Conservation (phyloP, 2,888 invertebrate genomes). For the Pseudococcus viburni region DNA sequence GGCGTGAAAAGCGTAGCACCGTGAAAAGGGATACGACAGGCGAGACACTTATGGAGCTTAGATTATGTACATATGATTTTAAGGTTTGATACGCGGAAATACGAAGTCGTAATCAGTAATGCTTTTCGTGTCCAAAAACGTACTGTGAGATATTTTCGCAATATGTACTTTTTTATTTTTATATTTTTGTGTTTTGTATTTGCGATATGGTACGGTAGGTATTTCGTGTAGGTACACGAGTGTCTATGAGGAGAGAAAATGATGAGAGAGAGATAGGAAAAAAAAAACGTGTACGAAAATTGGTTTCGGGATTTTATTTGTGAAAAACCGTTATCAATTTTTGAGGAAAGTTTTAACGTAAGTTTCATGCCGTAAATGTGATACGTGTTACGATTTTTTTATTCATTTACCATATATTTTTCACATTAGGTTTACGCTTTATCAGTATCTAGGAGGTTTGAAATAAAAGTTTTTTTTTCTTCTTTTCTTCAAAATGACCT, state of each 20-base stretch:
- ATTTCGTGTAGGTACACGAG: not conserved
- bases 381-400: slow-evolving; percentile 50
- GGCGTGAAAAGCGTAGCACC: slow-evolving; percentile 20
- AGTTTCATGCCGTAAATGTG: slow-evolving; percentile 46
- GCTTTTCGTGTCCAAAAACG: slow-evolving; percentile 10
- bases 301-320: slow-evolving; percentile 29
- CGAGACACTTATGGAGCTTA: not conserved
- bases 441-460: slow-evolving; percentile 26
- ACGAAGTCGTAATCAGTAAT: slow-evolving; percentile 8
- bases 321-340: slow-evolving; percentile 39
- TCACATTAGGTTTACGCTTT: slow-evolving; percentile 29
- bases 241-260: not conserved
- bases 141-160: not conserved
- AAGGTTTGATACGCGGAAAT: slow-evolving; percentile 1
- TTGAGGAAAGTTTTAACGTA: slow-evolving; percentile 54
- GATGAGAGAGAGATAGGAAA: not conserved
- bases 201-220: not conserved
- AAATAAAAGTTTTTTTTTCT: slow-evolving; percentile 42
- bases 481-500: slow-evolving; percentile 43
- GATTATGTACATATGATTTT: not conserved
- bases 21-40: not conserved
- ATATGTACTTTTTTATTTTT: slow-evolving; percentile 19
- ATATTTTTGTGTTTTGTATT: not conserved
- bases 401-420: slow-evolving; percentile 55
- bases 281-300: slow-evolving; percentile 37